These are phyloP conservation scores for Sminthurides bifidus DNA, from an alignment of 1,140 invertebrate species.

Conservation along the genomic window DNA sequence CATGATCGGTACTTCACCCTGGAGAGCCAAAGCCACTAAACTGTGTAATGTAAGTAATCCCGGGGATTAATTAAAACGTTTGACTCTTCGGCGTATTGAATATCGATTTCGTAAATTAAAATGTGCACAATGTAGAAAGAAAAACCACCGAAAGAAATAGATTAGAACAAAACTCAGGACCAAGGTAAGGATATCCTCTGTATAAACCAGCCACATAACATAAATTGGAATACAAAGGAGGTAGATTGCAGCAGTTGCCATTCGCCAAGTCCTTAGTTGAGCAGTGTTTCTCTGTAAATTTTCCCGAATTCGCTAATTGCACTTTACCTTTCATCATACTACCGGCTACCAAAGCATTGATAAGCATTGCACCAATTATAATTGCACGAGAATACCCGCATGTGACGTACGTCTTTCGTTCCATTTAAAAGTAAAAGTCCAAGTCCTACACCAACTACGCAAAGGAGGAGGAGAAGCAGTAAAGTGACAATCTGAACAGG, in stretches of 20 bases:
- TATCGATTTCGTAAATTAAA: constrained; percentile 2
- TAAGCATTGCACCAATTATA: too few relatives aligned
- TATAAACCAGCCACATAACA: constrained; percentile 1
- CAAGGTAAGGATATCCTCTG: neutral
- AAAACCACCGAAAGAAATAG: neutral
- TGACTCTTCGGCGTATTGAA: neutral
- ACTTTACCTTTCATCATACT: neutral
- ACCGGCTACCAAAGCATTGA: neutral
- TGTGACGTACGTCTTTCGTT: neutral
- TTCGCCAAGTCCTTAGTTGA: neutral
- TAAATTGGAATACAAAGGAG: neutral
- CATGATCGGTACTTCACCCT: too few relatives aligned
- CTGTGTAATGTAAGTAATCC: too few relatives aligned
- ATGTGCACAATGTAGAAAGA: constrained; percentile 5
- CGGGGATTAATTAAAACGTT: neutral
- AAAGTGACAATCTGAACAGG: neutral
- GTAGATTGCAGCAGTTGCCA: neutral
- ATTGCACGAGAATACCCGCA: too few relatives aligned
- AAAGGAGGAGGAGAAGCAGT: neutral
- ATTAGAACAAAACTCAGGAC: constrained; percentile 1
- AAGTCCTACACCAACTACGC: neutral
- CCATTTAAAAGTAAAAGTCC: neutral
- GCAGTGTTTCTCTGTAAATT: neutral
- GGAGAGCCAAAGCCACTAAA: too few relatives aligned
- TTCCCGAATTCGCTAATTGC: neutral